A percentile compares a stretch with the other conserved stretches of the same genome.
These are phyloP conservation scores for Urechis unicinctus DNA, from an alignment of 2,888 invertebrate genomes.

Conservation along the genomic window DNA sequence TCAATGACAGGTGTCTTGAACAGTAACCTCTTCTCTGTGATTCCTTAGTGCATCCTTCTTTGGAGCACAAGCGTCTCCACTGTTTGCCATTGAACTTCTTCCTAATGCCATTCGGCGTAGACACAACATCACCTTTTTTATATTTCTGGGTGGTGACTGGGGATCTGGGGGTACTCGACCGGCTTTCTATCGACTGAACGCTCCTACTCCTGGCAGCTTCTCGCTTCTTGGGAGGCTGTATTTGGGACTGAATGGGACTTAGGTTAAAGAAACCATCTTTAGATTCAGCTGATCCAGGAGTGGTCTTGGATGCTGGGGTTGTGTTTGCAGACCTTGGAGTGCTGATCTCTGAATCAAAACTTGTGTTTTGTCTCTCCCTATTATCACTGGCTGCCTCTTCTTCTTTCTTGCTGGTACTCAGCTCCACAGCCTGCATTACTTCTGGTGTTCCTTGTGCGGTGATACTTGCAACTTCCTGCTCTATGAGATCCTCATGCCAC, in stretches of 20 bases:
- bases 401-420: background rate
- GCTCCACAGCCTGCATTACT: background rate
- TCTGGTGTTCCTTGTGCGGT: constrained; percentile 7
- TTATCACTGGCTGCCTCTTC: background rate
- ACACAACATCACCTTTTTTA: constrained; percentile 88
- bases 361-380: background rate
- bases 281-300: constrained; percentile 10
- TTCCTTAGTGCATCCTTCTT: constrained; percentile 91
- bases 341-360: constrained; percentile 20
- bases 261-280: background rate
- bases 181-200: constrained; percentile 42
- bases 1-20: constrained; percentile 88
- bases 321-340: constrained; percentile 70
- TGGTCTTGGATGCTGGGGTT: constrained; percentile 56
- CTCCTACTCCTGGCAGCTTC: constrained; percentile 37
- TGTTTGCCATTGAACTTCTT: constrained; percentile 99
- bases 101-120: constrained; percentile 82
- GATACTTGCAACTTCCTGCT: constrained; percentile 20
- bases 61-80: constrained; percentile 94
- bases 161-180: constrained; percentile 45
- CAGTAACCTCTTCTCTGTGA: constrained; percentile 95
- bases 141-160: constrained; percentile 40
- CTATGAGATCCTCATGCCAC: constrained; percentile 88
- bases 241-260: constrained; percentile 18
- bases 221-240: constrained; percentile 38